Conservation (phyloP, 2,888 invertebrate species). For the Nudaria mundana region DNA sequence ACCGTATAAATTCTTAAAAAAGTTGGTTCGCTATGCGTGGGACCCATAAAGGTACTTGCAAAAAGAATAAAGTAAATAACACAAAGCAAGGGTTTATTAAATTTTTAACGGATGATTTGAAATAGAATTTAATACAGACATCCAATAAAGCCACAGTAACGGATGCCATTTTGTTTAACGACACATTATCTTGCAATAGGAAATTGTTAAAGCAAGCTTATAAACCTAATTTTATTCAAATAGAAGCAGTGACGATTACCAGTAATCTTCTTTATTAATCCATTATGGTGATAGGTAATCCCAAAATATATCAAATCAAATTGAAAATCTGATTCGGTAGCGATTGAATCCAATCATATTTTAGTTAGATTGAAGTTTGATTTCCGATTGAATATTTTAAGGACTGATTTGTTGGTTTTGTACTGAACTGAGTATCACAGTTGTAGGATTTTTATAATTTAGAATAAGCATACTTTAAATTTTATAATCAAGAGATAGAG, state of each 20-base stretch:
- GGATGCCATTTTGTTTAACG: conserved; percentile 38
- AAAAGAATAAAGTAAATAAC: too few relatives aligned
- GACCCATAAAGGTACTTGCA: too few relatives aligned
- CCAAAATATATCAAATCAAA: conserved; percentile 42
- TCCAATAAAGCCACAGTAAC: conserved; percentile 31
- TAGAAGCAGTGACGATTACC: conserved; percentile 36
- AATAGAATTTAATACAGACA: too few relatives aligned
- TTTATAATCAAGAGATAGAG: too few relatives aligned
- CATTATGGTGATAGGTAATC: conserved; percentile 46
- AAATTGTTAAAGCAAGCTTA: conserved; percentile 36
- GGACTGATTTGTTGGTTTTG: conserved; percentile 1
- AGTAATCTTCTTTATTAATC: conserved; percentile 43
- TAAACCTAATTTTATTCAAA: conserved; percentile 41
- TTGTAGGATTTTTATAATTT: too few relatives aligned
- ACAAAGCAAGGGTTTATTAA: too few relatives aligned
- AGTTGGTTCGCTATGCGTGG: too few relatives aligned
- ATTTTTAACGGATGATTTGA: too few relatives aligned
- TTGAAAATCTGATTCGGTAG: conserved; percentile 40
- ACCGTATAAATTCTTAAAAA: not conserved
- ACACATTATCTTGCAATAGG: conserved; percentile 37
- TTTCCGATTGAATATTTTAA: conserved; percentile 8
- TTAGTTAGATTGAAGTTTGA: conserved; percentile 8
- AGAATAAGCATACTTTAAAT: too few relatives aligned
- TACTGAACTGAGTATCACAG: not conserved
- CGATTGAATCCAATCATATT: conserved; percentile 1